These are phyloP conservation scores for Mormyrops attenuatus DNA, from an alignment of 2,797 vertebrate species.

Conservation along the genomic window DNA sequence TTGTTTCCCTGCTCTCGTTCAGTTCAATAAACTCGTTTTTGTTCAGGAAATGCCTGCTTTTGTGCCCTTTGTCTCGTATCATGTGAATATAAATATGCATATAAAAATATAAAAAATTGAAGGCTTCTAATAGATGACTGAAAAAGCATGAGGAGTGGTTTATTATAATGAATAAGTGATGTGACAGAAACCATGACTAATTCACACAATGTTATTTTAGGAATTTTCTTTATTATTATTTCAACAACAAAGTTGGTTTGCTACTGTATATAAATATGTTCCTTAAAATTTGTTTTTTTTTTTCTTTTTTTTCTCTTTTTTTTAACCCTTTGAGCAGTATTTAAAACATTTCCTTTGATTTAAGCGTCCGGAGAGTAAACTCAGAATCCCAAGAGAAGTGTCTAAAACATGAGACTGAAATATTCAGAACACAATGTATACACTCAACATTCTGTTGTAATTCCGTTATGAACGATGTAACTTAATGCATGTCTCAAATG, in stretches of 20 bases:
- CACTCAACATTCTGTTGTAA: slow-evolving; percentile 11
- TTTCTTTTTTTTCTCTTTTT: not conserved
- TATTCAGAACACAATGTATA: slow-evolving; percentile 16
- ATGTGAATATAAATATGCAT: not conserved
- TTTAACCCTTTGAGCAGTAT: slow-evolving; percentile 6
- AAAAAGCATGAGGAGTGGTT: not conserved
- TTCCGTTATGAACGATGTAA: not conserved
- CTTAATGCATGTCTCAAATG: slow-evolving; percentile 1
- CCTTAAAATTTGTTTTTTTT: slow-evolving; percentile 13
- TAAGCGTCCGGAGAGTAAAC: slow-evolving; percentile 11
- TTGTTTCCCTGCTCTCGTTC: not conserved
- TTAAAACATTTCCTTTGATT: slow-evolving; percentile 19
- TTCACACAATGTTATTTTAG: slow-evolving; percentile 6
- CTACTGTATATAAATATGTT: slow-evolving; percentile 19
- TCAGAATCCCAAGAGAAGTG: slow-evolving; percentile 12
- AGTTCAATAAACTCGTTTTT: not conserved
- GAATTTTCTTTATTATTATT: slow-evolving; percentile 12
- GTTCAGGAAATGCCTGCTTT: not conserved
- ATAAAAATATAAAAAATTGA: not conserved
- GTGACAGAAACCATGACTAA: not conserved
- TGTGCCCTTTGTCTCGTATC: not conserved
- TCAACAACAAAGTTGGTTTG: not conserved
- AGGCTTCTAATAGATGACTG: not conserved
- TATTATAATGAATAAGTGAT: not conserved
- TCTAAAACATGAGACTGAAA: slow-evolving; percentile 13